These are phyloP conservation scores for Pseudopleuronectes americanus DNA, from an alignment of 2,797 vertebrate species.

Conservation along the genomic window DNA sequence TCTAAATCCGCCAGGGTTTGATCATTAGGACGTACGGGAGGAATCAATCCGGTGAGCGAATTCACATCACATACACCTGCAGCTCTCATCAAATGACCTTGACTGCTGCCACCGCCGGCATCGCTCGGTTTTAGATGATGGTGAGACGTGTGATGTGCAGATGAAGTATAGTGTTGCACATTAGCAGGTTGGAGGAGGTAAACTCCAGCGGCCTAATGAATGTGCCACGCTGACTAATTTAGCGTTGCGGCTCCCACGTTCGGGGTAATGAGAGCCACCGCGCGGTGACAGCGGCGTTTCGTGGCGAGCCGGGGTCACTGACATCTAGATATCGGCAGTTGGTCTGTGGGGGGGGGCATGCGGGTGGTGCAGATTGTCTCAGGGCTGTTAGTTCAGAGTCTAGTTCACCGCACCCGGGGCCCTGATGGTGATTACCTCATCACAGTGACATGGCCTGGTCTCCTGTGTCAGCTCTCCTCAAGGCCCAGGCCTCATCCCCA, in stretches of 20 bases:
- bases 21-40: slow-evolving; percentile 79
- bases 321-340: slow-evolving; percentile 50
- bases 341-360: slow-evolving; percentile 13
- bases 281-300: slow-evolving; percentile 23
- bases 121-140: slow-evolving; percentile 67
- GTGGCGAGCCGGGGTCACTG: slow-evolving; percentile 31
- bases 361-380: slow-evolving; percentile 27
- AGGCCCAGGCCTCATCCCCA: slow-evolving; percentile 29
- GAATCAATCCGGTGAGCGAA: slow-evolving; percentile 77
- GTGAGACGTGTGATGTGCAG: slow-evolving; percentile 71
- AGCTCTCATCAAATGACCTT: slow-evolving; percentile 79
- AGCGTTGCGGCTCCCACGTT: slow-evolving; percentile 58
- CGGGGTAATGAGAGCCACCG: slow-evolving; percentile 62
- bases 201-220: slow-evolving; percentile 68
- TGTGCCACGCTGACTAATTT: slow-evolving; percentile 66
- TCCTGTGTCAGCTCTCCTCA: slow-evolving; percentile 56
- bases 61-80: slow-evolving; percentile 80
- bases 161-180: slow-evolving; percentile 59
- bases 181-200: slow-evolving; percentile 48
- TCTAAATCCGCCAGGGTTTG: slow-evolving; percentile 76
- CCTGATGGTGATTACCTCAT: slow-evolving; percentile 66
- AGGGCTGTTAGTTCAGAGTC: slow-evolving; percentile 34
- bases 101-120: slow-evolving; percentile 61
- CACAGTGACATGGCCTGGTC: slow-evolving; percentile 27
- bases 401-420: slow-evolving; percentile 15